Evolutionary conservation across 1,140 invertebrate species (phyloP).

Genomic region (Muscidifurax raptorellus): DNA sequence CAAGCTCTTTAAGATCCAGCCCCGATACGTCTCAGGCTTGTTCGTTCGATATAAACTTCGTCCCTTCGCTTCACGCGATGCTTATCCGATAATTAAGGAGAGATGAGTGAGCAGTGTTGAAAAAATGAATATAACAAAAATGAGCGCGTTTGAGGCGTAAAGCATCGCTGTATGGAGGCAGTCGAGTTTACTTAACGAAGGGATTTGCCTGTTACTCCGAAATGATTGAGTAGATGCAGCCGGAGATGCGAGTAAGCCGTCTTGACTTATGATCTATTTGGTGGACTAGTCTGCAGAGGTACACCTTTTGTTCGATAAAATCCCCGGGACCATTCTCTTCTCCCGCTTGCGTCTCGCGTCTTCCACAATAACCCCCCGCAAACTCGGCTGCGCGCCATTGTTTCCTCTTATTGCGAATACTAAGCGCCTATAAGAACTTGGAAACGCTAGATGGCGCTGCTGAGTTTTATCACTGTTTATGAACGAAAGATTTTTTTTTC

Average conservation of each 20-base stretch:
- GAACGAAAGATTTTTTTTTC: too few relatives aligned
- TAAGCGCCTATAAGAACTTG: neutral
- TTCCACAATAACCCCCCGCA: slow-evolving; percentile 29
- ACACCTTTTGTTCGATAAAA: slow-evolving; percentile 44
- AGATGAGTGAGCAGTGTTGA: neutral
- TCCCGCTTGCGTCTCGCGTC: slow-evolving; percentile 9
- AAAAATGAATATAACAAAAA: neutral
- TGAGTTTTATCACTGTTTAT: too few relatives aligned
- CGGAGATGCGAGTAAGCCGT: slow-evolving; percentile 20
- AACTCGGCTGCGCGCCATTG: slow-evolving; percentile 18
- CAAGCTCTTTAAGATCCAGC: neutral
- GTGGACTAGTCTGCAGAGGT: neutral
- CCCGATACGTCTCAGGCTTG: neutral
- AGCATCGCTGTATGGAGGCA: neutral
- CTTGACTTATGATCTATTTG: slow-evolving; percentile 47
- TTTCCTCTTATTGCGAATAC: slow-evolving; percentile 10
- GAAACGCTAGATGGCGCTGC: neutral
- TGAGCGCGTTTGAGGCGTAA: neutral
- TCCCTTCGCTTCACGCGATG: neutral
- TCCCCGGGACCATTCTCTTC: slow-evolving; percentile 29
- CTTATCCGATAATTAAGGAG: neutral
- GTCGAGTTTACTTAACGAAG: slow-evolving; percentile 37
- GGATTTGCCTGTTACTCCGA: slow-evolving; percentile 23
- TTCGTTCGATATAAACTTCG: too few relatives aligned
- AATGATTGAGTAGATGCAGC: slow-evolving; percentile 48